Conservation (phyloP, 2,888 invertebrate species). For the Pinctada fucata region DNA sequence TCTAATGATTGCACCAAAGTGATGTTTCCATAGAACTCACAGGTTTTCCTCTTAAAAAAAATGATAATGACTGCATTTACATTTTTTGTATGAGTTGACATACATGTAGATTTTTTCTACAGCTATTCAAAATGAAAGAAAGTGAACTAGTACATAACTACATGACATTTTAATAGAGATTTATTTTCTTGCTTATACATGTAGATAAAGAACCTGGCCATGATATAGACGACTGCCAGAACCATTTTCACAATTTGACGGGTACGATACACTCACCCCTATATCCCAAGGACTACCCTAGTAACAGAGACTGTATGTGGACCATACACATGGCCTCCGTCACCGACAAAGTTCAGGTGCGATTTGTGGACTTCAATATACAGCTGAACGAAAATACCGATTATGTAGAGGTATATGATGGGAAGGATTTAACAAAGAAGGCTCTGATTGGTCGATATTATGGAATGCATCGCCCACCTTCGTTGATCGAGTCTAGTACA, state of each 20-base stretch:
- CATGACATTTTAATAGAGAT: no score
- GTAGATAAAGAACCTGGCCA: no score
- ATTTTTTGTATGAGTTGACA: no score
- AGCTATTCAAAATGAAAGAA: no score
- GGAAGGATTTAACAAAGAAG: slow-evolving; percentile 45
- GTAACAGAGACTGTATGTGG: slow-evolving; percentile 58
- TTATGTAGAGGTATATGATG: slow-evolving; percentile 60
- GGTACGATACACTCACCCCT: slow-evolving; percentile 59
- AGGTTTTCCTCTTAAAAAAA: no score
- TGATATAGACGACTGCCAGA: slow-evolving; percentile 39
- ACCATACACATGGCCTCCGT: slow-evolving; percentile 45
- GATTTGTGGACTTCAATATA: slow-evolving; percentile 46
- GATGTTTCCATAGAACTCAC: no score
- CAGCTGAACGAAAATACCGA: slow-evolving; percentile 49
- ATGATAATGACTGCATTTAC: no score
- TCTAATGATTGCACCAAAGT: no score
- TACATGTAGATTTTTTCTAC: no score
- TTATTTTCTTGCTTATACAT: no score
- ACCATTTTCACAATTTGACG: slow-evolving; percentile 33
- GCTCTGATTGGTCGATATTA: slow-evolving; percentile 52
- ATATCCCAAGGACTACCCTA: slow-evolving; percentile 53
- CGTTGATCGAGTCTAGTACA: slow-evolving; percentile 53
- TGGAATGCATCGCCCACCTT: slow-evolving; percentile 45
- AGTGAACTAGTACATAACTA: no score
- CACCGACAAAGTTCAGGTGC: slow-evolving; percentile 52